These are phyloP conservation scores for Psephotus haematonotus DNA, from an alignment of 2,113 vertebrate species.

Conservation along the genomic window DNA sequence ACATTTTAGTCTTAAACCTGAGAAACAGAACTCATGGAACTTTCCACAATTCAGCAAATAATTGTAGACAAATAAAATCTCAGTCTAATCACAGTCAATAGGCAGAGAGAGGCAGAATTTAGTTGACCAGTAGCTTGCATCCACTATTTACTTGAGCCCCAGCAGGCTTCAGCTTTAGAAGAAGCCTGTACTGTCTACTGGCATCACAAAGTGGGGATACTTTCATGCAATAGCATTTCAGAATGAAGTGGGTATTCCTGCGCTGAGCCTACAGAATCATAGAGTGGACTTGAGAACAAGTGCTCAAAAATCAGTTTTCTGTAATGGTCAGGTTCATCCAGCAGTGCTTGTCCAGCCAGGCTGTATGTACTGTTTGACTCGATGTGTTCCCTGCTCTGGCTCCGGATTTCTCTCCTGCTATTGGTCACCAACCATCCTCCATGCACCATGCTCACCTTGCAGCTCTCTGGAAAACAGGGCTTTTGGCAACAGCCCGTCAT, in stretches of 20 bases:
- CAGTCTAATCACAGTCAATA: not conserved
- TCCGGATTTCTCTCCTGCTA: not conserved
- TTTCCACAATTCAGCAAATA: not conserved
- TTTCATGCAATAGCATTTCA: not conserved
- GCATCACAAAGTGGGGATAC: not conserved
- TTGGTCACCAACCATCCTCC: no score
- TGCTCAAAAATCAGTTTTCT: not conserved
- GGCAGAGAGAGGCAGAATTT: not conserved
- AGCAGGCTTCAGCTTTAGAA: not conserved
- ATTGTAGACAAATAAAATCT: not conserved
- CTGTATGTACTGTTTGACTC: accelerated
- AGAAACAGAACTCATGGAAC: not conserved
- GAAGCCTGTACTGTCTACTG: not conserved
- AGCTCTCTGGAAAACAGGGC: not conserved
- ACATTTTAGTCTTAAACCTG: not conserved
- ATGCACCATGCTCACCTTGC: not conserved
- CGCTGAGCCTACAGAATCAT: not conserved
- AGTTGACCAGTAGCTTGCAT: not conserved
- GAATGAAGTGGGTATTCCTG: not conserved
- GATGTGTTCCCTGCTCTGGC: accelerated
- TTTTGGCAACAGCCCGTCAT: not conserved
- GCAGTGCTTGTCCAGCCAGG: not conserved
- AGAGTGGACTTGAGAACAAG: not conserved
- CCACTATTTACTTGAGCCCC: no score
- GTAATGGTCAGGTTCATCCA: not conserved